A percentile compares a stretch with the other conserved stretches of the same genome.
These are phyloP conservation scores for Itoplectis maculator DNA, from an alignment of 2,888 invertebrate species.

Conservation along the genomic window DNA sequence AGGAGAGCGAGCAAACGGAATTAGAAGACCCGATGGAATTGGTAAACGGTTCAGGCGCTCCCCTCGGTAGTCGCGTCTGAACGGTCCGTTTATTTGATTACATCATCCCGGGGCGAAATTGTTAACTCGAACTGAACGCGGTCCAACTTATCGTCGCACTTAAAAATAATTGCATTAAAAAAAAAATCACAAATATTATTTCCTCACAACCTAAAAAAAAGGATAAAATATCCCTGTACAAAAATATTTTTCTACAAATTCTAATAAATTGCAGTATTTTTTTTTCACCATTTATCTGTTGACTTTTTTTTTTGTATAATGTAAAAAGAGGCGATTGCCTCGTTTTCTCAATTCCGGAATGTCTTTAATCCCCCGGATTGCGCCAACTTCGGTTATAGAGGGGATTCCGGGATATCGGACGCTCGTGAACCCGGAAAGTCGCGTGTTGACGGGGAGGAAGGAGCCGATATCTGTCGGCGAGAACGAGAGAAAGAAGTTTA, in stretches of 20 bases:
- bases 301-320: too few species aligned
- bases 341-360: not conserved
- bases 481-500: conserved; percentile 23
- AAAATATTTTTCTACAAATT: too few species aligned
- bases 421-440: conserved; percentile 22
- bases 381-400: conserved; percentile 8
- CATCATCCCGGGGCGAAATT: not conserved
- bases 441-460: conserved; percentile 12
- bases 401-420: conserved; percentile 19
- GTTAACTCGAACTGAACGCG: not conserved
- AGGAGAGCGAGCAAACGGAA: not conserved
- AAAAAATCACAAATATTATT: too few species aligned
- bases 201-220: too few species aligned
- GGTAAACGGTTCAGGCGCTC: not conserved
- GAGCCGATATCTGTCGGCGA: conserved; percentile 8
- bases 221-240: too few species aligned
- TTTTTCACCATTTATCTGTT: not conserved
- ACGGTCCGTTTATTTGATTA: not conserved
- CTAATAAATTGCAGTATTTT: too few species aligned
- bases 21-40: conserved; percentile 19
- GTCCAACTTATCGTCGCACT: not conserved
- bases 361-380: conserved; percentile 33
- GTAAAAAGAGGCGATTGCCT: not conserved
- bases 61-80: not conserved
- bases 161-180: not conserved